Conservation (phyloP, 2,797 vertebrate genomes). For the Sebastiscus tertius region DNA sequence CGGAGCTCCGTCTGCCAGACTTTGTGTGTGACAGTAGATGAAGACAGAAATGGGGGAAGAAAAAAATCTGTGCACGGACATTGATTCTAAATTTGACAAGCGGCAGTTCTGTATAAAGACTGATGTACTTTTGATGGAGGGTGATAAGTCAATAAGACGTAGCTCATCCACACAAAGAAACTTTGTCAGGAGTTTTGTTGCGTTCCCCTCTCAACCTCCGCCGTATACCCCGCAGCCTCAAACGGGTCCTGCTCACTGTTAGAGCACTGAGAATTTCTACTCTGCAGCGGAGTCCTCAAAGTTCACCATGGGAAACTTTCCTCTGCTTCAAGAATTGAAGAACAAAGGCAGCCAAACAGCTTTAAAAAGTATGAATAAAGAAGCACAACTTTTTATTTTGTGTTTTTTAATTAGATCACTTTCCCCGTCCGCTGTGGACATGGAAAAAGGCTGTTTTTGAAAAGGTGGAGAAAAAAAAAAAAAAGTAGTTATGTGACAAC, state of each 20-base stretch:
- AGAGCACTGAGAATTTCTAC: slow-evolving; percentile 38
- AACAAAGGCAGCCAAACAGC: slow-evolving; percentile 70
- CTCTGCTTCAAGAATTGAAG: slow-evolving; percentile 61
- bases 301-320: slow-evolving; percentile 74
- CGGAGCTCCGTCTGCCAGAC: neutral
- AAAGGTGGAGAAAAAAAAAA: slow-evolving; percentile 55
- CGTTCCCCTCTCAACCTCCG: slow-evolving; percentile 12
- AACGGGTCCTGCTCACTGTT: slow-evolving; percentile 44
- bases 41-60: neutral
- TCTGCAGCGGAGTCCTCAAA: slow-evolving; percentile 58
- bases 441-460: slow-evolving; percentile 72
- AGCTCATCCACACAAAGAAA: slow-evolving; percentile 26
- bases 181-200: slow-evolving; percentile 34
- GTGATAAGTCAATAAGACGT: slow-evolving; percentile 11
- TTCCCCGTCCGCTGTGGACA: slow-evolving; percentile 76
- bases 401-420: slow-evolving; percentile 83
- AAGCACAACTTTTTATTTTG: slow-evolving; percentile 74
- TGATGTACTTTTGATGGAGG: slow-evolving; percentile 28
- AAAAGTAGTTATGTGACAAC: slow-evolving; percentile 77
- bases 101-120: slow-evolving; percentile 16
- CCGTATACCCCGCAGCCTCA: slow-evolving; percentile 32
- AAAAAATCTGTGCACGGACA: neutral
- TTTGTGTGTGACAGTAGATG: neutral
- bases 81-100: slow-evolving; percentile 43
- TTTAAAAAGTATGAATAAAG: slow-evolving; percentile 80